These are phyloP conservation scores for Dunckerocampus dactyliophorus DNA, from an alignment of 2,113 vertebrate genomes.

Conservation along the genomic window DNA sequence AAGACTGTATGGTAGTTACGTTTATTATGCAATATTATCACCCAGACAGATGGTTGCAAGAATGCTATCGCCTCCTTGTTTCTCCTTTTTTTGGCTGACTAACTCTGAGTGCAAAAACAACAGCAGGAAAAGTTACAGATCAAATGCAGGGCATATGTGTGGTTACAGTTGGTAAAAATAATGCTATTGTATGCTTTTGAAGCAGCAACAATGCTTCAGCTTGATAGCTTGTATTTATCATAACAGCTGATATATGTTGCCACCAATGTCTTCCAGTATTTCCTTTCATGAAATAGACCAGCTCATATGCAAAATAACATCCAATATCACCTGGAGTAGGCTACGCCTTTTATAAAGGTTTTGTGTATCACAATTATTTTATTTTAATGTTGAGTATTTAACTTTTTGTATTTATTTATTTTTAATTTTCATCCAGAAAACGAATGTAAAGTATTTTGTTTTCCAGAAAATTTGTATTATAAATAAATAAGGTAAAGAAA, in stretches of 20 bases:
- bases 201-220: not conserved
- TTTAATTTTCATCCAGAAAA: no score
- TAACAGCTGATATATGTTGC: not conserved
- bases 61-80: not conserved
- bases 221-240: not conserved
- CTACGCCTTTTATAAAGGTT: no score
- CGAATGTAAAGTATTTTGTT: no score
- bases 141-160: not conserved
- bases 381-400: not conserved
- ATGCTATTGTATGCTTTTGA: not conserved
- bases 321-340: no score
- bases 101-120: not conserved
- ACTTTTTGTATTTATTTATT: not conserved
- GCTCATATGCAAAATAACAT: not conserved
- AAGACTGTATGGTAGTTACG: not conserved
- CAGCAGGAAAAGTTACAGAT: not conserved
- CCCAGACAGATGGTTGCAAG: constrained; percentile 7
- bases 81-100: not conserved
- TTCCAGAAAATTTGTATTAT: no score
- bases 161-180: not conserved
- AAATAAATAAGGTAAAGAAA: no score
- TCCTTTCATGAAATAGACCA: no score
- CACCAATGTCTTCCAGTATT: no score
- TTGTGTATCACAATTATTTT: no score
- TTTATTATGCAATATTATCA: constrained; percentile 6